Base-by-base conservation (phyloP, 2,113 vertebrate genomes). In the Oreochromis tanganicae region DNA sequence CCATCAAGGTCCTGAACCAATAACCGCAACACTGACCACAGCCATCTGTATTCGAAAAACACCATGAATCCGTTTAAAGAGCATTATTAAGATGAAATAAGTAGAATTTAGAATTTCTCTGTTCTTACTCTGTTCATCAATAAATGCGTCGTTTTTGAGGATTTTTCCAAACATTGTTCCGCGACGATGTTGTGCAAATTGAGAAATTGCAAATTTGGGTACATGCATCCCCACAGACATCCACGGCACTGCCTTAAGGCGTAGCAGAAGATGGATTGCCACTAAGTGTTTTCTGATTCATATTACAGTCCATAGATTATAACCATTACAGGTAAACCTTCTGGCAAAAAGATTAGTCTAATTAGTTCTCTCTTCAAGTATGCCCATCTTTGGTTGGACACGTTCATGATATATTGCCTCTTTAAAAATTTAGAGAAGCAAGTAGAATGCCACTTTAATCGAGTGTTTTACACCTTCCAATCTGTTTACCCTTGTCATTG, bases 261-360 rank as follows among this genome's bases (percentile, higher is more conserved):
- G 78, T 9, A 32, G n/a, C 48, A 55, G 57, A 95, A 95, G 95
- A 96, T 95, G 91, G 91, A 96, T 95, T 91, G 91, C 92, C 89
- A 83, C 91, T 91, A 93, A 95, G 89, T 90, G 84, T 91, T 95
- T 94, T 91, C 83, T 90, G 90, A 93, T 95, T 95, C 91, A 93
- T 94, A 95, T 95, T 95, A 94, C 86, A 95, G 79, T 93, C 91
- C 83, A 88, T 84, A 95, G 94, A 96, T 96, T 94, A 95, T 91
- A 91, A 90, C 91, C 93, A 96, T 96, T 96, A 95, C 94, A 96
- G 95, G 96, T 96, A 95, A 95, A 96, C 93, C 95, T 95, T 89
- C 93, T 93, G 94, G 95, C 94, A 84, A 94, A 92, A 88, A 96
- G 94, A 96, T 96, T 93, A 95, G 90, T 90, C 91, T 93, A 95